phyloP scores from a whole-genome alignment of 1,140 invertebrate species.

The Coptotermes formosanus region DNA sequence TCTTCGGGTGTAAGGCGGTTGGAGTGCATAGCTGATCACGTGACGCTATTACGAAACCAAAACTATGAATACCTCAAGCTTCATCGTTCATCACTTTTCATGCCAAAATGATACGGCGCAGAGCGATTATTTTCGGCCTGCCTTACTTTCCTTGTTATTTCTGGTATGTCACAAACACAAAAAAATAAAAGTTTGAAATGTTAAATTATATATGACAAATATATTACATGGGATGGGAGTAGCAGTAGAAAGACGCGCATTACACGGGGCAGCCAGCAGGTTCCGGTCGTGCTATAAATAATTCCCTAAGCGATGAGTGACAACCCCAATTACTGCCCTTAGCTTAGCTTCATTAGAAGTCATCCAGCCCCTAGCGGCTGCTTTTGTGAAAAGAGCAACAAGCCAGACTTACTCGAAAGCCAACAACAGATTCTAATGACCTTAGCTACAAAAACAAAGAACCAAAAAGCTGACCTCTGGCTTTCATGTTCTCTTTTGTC shows the following conservation, averaged over 20 bases:
- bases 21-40: too few species aligned
- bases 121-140: too few species aligned
- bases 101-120: too few species aligned
- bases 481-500: neutral
- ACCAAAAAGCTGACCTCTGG: neutral
- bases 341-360: slow-evolving; percentile 9
- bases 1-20: too few species aligned
- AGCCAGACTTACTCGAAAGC: neutral
- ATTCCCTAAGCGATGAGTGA: neutral
- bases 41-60: too few species aligned
- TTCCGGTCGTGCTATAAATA: neutral
- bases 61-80: too few species aligned
- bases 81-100: too few species aligned
- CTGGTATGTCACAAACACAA: neutral
- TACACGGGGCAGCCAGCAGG: neutral
- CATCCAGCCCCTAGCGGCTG: neutral
- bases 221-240: neutral
- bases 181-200: neutral
- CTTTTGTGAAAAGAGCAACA: neutral
- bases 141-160: neutral
- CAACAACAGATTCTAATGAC: slow-evolving; percentile 12
- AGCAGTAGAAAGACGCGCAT: neutral
- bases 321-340: slow-evolving; percentile 1
- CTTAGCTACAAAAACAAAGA: neutral
- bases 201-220: neutral